phyloP scores from a whole-genome alignment of 2,888 invertebrate genomes.

The Chrysodeixis includens region DNA sequence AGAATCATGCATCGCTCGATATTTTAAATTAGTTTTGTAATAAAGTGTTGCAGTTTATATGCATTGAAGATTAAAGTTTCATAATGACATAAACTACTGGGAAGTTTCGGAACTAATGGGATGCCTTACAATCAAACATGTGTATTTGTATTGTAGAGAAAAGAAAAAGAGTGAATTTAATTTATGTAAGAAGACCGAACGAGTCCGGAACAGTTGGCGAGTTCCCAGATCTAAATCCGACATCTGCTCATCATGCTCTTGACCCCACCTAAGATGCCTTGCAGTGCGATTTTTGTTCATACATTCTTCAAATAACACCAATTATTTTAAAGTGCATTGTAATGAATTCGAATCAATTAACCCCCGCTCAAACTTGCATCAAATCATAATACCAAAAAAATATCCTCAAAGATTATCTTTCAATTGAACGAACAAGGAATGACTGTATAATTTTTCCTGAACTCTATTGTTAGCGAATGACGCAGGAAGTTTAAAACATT shows the following conservation, averaged over 20 bases:
- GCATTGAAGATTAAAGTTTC: no score
- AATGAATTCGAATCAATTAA: conserved; percentile 36
- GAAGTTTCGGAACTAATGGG: conserved; percentile 47
- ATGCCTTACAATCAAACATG: conserved; percentile 42
- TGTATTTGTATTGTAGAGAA: conserved; percentile 61
- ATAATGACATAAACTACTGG: conserved; percentile 39
- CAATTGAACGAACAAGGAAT: conserved; percentile 79
- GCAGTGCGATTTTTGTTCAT: conserved; percentile 63
- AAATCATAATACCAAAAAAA: conserved; percentile 52
- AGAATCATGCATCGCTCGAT: no score
- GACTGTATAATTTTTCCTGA: conserved; percentile 81
- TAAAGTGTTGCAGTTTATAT: no score
- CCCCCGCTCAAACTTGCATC: conserved; percentile 62
- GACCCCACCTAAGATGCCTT: conserved; percentile 80
- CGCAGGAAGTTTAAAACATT: conserved; percentile 88
- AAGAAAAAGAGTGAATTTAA: conserved; percentile 68
- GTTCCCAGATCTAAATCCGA: conserved; percentile 83
- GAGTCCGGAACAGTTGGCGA: conserved; percentile 78
- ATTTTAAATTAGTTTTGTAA: no score
- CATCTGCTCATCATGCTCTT: conserved; percentile 73
- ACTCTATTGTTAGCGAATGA: conserved; percentile 85
- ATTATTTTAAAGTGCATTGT: conserved; percentile 36
- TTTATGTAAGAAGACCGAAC: conserved; percentile 62
- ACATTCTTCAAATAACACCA: conserved; percentile 44
- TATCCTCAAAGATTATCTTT: conserved; percentile 67